Base-by-base conservation (phyloP, 2,113 vertebrate species). In the Bubo blakistoni region DNA sequence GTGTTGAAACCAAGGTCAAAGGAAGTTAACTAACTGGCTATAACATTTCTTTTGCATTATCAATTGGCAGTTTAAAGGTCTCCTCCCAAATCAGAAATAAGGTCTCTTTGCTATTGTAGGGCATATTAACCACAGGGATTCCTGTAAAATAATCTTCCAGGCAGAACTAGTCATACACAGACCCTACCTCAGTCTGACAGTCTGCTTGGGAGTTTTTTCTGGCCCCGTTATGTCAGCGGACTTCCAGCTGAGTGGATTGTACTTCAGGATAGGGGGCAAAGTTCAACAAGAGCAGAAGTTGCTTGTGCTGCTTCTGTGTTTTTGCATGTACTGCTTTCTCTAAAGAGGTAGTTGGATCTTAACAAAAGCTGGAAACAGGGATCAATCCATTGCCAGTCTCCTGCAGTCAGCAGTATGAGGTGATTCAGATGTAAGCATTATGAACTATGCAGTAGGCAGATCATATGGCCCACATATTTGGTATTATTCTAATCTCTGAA, bases 401-500 rank as follows among this genome's bases (percentile, higher is more conserved):
- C 79, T 80, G 46, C 32, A 71, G 63, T 47, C 4, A 3, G 25
- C 0, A 2, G 55, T 63, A 70, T 0, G 4, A 58, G 17, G 19
- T 67, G 44, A 73, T 89, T 81, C 69, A 76, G 69, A 54, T 16
- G 24, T 26, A 91, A 86, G 40, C 1, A 1, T 38, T 58, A 59
- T 20, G 55, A 90, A 70, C 69, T n/a, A 30, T 25, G 42, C 26
- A 76, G 81, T 46, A 65, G 83, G 81, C 51, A 90, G 88, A 81
- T 93, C 61, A 47, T 27, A 59, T 44, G n/a, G 59, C 69, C 40
- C 55, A 92, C 42, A 55, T 44, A 30, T 61, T 70, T 36, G 38
- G 16, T 88, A 77, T 83, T 47, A 90, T 81, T 78, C 67, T 93
- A 55, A 86, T 84, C 55, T 92, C 63, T 81, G 76, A 73, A 72